Base-by-base conservation (phyloP, 2,888 invertebrate species). In the Kuschelorhynchus macadamiae region DNA sequence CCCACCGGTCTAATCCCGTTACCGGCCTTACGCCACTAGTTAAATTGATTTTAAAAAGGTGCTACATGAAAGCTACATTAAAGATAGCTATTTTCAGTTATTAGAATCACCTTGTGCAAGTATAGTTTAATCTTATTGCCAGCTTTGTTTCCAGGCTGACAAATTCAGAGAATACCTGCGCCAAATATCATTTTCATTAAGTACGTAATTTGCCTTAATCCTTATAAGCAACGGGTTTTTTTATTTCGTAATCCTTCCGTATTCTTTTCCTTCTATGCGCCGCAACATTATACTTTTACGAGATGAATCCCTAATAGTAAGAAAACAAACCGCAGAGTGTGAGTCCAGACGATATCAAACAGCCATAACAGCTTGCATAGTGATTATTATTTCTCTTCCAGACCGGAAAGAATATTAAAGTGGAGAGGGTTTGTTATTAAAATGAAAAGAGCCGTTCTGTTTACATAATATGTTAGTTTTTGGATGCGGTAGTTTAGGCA, bases 321-420 rank as follows among this genome's bases (percentile, higher is more conserved):
- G 70, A 70, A 70, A 70, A 70, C 70, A 70, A 57, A 67, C 66
- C 60, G 56, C 42, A 25, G 50, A 62, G 66, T 62, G 53, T 57
- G 70, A 63, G 63, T 62, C 62, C 57, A 66, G 62, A 53, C 57
- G 66, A 70, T 66, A 66, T 57, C 65, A 36, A 25, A 44, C 44
- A 57, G 59, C 66, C 63, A 52, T 59, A 62, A 62, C 66, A 70
- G 66, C 63, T 47, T 52, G 66, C 57, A 47, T 56, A 60, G 62
- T 57, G 65, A 70, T 66, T 69, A 65, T 69, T 69, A 69, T 64
- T 69, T 65, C 64, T 49, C 41, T 46, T 36, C 67, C 52, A 62
- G 57, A 36, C 59, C 42, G 62, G 70, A 65, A 65, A 66, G 65
- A 61, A 66, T 70, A 70, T 70, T 66, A 56, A 62, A 70, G 62